Conservation (phyloP, 2,113 vertebrate species). For the Monopterus albus region DNA sequence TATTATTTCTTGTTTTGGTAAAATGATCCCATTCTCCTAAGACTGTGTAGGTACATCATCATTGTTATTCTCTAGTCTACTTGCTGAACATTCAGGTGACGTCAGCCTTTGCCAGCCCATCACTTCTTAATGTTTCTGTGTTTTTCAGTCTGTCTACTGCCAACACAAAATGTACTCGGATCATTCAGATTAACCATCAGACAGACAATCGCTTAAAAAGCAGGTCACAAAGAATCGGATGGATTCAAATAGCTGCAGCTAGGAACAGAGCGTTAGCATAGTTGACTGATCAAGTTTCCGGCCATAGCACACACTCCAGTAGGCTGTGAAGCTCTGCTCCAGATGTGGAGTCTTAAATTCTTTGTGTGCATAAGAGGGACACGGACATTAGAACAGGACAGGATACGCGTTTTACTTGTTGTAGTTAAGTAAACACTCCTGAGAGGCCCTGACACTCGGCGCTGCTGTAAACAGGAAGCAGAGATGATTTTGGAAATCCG, state of each 20-base stretch:
- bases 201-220: too few species aligned
- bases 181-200: not conserved
- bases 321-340: conserved; percentile 48
- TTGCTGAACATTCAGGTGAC: not conserved
- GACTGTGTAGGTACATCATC: not conserved
- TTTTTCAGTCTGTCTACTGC: not conserved
- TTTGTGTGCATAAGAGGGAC: conserved; percentile 18
- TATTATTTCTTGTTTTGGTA: too few species aligned
- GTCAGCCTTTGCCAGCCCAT: not conserved
- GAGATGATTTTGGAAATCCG: conserved; percentile 46
- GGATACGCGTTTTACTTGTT: conserved; percentile 25
- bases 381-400: not conserved
- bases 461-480: conserved; percentile 77
- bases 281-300: conserved; percentile 57
- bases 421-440: conserved; percentile 49
- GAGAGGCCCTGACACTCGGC: conserved; percentile 26
- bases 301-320: conserved; percentile 53
- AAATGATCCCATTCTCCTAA: too few species aligned
- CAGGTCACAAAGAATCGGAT: conserved; percentile 17
- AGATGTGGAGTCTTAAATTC: conserved; percentile 58
- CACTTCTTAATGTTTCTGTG: not conserved
- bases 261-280: conserved; percentile 15
- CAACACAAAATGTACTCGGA: not conserved
- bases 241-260: conserved; percentile 28
- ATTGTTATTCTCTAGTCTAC: not conserved